Conservation (phyloP, 2,797 vertebrate species). For the Sus cebifrons region DNA sequence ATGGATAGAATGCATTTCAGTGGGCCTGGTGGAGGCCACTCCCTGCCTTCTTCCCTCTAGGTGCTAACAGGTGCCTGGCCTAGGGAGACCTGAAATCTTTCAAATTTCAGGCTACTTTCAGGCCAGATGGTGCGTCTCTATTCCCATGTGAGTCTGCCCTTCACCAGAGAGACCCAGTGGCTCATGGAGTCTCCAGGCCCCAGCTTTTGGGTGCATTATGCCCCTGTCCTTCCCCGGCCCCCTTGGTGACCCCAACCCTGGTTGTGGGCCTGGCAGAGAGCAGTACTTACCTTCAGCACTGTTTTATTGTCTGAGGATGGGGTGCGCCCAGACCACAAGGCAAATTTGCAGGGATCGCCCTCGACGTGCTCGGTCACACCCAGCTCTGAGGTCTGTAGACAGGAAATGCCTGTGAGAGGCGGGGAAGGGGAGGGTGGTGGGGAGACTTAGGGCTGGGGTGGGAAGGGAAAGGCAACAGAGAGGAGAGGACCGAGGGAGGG, state of each 20-base stretch:
- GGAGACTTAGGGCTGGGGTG: slow-evolving; percentile 84
- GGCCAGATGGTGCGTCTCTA: background rate
- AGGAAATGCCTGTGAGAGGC: slow-evolving; percentile 89
- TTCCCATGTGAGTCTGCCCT: background rate
- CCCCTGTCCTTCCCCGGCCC: background rate
- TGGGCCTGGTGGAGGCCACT: background rate
- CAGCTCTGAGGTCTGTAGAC: slow-evolving; percentile 96
- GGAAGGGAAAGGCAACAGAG: slow-evolving; percentile 83
- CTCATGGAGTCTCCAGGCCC: background rate
- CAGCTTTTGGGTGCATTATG: background rate
- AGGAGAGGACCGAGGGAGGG: slow-evolving; percentile 84
- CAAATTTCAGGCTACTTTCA: background rate
- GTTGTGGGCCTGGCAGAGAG: background rate
- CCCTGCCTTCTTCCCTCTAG: background rate
- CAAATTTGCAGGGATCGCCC: slow-evolving; percentile 99
- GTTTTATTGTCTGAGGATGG: slow-evolving; percentile 99
- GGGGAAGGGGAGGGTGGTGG: slow-evolving; percentile 86
- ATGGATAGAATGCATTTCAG: background rate
- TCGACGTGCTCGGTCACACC: slow-evolving; percentile 99
- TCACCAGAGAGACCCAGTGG: background rate
- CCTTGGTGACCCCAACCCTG: background rate
- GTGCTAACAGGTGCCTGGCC: background rate
- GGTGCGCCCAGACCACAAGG: slow-evolving; percentile 98
- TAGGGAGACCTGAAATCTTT: background rate
- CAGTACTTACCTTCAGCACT: slow-evolving; percentile 95